A percentile compares a stretch with the other conserved stretches of the same genome.
Evolutionary conservation across 2,113 vertebrate species (phyloP).

Genomic region (Bucco capensis): DNA sequence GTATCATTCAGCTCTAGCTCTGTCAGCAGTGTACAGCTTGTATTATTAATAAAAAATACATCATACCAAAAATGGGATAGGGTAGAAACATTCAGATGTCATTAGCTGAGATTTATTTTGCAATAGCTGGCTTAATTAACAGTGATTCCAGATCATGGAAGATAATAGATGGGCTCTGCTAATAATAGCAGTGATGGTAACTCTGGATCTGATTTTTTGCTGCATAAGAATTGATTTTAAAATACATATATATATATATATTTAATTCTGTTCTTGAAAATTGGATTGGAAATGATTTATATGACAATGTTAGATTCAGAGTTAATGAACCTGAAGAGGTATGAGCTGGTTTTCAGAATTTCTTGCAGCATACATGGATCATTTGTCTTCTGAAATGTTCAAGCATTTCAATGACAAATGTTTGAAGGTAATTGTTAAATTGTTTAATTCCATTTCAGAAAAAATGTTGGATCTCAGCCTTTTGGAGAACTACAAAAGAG

Average conservation of each 20-base stretch:
- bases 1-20: background rate
- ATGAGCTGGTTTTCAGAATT: constrained; percentile 45
- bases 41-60: background rate
- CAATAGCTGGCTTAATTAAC: constrained; percentile 49
- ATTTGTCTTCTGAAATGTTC: constrained; percentile 44
- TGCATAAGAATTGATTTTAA: background rate
- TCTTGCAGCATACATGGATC: constrained; percentile 20
- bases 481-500: background rate
- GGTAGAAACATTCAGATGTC: background rate
- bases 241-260: no score
- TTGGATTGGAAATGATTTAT: constrained; percentile 41
- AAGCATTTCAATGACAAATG: constrained; percentile 36
- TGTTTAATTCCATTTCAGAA: constrained; percentile 14
- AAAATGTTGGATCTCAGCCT: background rate
- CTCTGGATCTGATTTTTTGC: background rate
- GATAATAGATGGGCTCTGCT: background rate
- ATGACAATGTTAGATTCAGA: background rate
- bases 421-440: constrained; percentile 25
- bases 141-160: constrained; percentile 26
- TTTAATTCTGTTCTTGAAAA: constrained; percentile 44
- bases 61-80: background rate
- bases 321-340: constrained; percentile 57
- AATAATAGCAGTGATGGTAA: background rate
- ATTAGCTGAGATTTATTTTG: background rate
- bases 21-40: background rate